Conservation (phyloP, 2,797 vertebrate species). For the Manis javanica region DNA sequence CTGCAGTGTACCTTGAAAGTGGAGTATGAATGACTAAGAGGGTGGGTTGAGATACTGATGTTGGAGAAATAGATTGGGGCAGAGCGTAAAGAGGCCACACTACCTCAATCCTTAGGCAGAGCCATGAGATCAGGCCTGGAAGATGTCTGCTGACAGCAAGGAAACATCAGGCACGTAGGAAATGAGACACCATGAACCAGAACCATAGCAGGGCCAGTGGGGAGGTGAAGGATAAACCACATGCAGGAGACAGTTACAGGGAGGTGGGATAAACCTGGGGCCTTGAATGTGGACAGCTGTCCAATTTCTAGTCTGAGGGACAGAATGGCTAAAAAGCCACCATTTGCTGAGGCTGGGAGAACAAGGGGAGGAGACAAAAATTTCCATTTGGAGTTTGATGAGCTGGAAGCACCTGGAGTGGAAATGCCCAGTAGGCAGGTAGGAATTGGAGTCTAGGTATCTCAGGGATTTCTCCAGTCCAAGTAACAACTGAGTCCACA, state of each 20-base stretch:
- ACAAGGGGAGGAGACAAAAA: neutral
- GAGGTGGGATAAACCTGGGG: neutral
- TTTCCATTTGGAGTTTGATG: neutral
- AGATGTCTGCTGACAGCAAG: neutral
- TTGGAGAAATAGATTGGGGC: neutral
- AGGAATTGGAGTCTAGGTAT: neutral
- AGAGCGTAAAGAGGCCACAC: neutral
- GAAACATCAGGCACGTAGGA: neutral
- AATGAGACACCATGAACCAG: neutral
- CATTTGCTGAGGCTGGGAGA: neutral
- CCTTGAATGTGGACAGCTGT: neutral
- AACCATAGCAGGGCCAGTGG: neutral
- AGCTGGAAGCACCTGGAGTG: neutral
- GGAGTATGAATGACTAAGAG: neutral
- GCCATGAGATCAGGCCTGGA: neutral
- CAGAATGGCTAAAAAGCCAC: neutral
- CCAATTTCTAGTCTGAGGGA: neutral
- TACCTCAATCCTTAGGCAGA: neutral
- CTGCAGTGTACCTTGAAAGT: neutral
- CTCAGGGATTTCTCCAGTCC: neutral
- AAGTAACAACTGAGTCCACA: neutral
- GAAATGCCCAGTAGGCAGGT: neutral
- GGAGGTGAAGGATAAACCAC: neutral
- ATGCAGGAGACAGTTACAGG: neutral
- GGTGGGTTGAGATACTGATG: neutral